phyloP scores from a whole-genome alignment of 2,797 vertebrate species.

The Pipistrellus pipistrellus region DNA sequence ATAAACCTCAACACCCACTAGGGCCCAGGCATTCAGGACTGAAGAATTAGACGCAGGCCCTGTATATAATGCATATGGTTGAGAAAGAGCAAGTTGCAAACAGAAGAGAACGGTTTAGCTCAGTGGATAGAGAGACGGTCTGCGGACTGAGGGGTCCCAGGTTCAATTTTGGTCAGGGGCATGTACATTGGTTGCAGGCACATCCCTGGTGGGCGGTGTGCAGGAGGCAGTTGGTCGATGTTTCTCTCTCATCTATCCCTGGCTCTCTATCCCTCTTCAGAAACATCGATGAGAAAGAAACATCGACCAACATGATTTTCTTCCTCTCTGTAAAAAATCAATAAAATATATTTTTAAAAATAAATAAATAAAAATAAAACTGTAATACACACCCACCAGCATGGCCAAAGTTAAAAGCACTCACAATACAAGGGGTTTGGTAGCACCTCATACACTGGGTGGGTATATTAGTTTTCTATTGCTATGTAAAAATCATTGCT shows the following conservation, averaged over 20 bases:
- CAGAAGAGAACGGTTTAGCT: neutral
- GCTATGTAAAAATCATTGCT: neutral
- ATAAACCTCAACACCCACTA: neutral
- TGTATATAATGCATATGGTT: neutral
- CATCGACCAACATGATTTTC: no score
- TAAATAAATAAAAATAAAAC: slow-evolving; percentile 54
- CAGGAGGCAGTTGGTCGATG: no score
- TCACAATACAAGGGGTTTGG: neutral
- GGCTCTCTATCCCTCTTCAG: no score
- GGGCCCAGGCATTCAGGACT: neutral
- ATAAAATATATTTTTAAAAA: no score
- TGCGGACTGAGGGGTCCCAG: no score
- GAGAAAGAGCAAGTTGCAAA: neutral
- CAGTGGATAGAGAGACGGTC: no score
- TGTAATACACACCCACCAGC: neutral
- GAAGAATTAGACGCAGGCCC: neutral
- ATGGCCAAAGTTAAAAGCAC: slow-evolving; percentile 15
- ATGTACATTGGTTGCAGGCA: no score
- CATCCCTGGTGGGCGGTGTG: no score
- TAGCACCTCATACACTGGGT: neutral
- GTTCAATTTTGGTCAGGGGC: no score
- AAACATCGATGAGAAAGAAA: no score
- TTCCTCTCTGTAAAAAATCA: no score
- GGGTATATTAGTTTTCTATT: slow-evolving; percentile 14
- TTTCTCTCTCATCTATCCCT: no score